Conservation (phyloP, 92 coral and sea anemone species). For the Muricea muricata region DNA sequence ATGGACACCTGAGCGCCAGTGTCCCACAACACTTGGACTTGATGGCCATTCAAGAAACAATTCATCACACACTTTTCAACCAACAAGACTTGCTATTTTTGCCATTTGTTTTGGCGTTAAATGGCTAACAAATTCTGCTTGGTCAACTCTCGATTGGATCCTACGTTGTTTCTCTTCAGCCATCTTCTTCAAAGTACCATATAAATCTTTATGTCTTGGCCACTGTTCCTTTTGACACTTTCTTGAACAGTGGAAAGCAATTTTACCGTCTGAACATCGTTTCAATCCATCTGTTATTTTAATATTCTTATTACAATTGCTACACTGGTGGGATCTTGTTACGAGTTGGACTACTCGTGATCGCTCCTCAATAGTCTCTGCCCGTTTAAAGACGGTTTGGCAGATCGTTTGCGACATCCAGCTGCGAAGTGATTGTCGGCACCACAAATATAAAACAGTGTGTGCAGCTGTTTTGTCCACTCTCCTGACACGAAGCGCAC, state of each 20-base stretch:
- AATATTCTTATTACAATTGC: conserved; percentile 41
- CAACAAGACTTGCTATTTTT: neutral
- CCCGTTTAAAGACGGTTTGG: conserved; percentile 51
- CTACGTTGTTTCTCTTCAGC: neutral
- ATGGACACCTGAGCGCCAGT: conserved; percentile 24
- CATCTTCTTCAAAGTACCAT: neutral
- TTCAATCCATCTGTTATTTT: neutral
- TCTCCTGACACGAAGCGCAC: conserved; percentile 52
- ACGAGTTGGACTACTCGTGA: conserved; percentile 58
- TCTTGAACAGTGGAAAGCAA: conserved; percentile 9
- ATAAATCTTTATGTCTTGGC: neutral
- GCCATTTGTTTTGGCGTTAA: conserved; percentile 1
- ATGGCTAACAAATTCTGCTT: neutral
- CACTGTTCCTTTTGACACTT: conserved; percentile 16
- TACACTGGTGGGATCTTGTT: conserved; percentile 68
- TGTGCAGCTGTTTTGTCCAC: conserved; percentile 34
- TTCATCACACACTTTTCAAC: neutral
- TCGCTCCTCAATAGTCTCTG: conserved; percentile 56
- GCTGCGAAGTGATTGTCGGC: conserved; percentile 61
- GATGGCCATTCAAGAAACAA: neutral
- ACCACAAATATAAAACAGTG: conserved; percentile 79
- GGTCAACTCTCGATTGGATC: neutral
- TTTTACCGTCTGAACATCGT: conserved; percentile 2
- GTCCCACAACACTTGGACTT: conserved; percentile 13
- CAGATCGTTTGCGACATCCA: conserved; percentile 53